Base-by-base conservation (phyloP, 2,888 invertebrate species). In the Platerodrilus igneus region DNA sequence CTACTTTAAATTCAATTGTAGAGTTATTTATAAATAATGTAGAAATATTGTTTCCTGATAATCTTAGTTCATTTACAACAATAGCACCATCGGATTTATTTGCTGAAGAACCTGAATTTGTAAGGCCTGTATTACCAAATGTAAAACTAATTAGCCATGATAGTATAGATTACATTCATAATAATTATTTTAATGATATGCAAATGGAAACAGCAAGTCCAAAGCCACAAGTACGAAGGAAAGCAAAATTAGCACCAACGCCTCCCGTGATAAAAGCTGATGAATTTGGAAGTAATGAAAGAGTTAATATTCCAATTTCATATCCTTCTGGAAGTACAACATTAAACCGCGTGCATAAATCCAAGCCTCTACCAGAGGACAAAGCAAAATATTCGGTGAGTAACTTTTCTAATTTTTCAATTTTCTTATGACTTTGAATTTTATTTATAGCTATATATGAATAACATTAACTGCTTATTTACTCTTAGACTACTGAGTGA, bases 11-110 rank as follows among this genome's bases (percentile, higher is more conserved):
- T 70, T 81, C 85, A 60, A 81, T 90, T 50, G 84, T 91, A n/a
- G 91, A 91, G 59, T 72, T 83, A 50, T 74, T 92, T 51, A 81
- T 92, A 50, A 82, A 79, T 36, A 80, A 85, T 58, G 83, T 83
- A 23, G 86, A 90, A 58, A 83, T 82, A 77, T 83, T 91, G 61
- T 92, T 89, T 64, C 80, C 81, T 28, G 86, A 83, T 33, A 86
- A 87, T 42, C 69, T 86, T 23, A 82, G 81, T 53, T 84, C 84
- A 58, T 86, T 82, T 63, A 70, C 78, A 18, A 78, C 79, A 2
- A 73, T 79, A 54, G 71, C 73, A 49, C 73, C 72, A 51, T 76
- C 77, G 45, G 75, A 75, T 48, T 63, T 76, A 21, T 72, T 77
- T 44, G 73, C 73, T 4, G 76, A 76, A 50, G 69, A 69, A 41